Conservation (phyloP, 2,888 invertebrate species). For the Drosophila parthenogenetica region DNA sequence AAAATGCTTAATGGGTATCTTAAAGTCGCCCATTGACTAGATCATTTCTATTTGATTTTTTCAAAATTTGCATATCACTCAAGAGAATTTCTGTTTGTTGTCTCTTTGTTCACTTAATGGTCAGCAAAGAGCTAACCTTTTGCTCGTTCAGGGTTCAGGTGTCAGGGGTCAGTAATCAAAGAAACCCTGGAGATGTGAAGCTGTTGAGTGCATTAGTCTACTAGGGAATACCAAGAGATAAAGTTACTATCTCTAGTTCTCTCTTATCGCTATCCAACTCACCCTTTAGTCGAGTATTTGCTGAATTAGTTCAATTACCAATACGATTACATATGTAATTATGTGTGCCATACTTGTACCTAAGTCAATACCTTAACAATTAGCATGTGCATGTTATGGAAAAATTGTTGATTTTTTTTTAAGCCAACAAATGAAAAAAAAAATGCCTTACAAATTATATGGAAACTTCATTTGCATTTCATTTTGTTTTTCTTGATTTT, state of each 20-base stretch:
- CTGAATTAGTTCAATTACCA: constrained; percentile 27
- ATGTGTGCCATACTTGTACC: neutral
- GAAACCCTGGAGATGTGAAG: neutral
- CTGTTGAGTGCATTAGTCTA: constrained; percentile 18
- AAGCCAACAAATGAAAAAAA: neutral
- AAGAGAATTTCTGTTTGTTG: constrained; percentile 19
- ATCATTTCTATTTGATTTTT: too few species aligned
- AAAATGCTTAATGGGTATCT: too few species aligned
- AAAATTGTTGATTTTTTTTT: neutral
- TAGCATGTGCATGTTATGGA: constrained; percentile 36
- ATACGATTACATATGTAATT: neutral
- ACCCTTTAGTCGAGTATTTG: neutral
- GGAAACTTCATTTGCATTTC: constrained; percentile 15
- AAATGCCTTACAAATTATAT: constrained; percentile 1
- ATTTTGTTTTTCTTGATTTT: neutral
- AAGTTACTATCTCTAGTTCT: neutral
- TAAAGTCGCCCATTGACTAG: too few species aligned
- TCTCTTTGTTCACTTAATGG: constrained; percentile 40
- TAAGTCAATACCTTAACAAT: constrained; percentile 26
- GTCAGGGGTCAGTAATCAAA: constrained; percentile 14
- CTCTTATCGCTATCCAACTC: too few species aligned
- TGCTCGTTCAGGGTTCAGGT: neutral
- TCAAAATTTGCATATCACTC: constrained; percentile 57
- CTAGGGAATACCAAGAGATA: constrained; percentile 34
- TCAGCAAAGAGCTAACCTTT: constrained; percentile 48